These are phyloP conservation scores for Megalops atlanticus DNA, from an alignment of 2,113 vertebrate species.

Conservation along the genomic window DNA sequence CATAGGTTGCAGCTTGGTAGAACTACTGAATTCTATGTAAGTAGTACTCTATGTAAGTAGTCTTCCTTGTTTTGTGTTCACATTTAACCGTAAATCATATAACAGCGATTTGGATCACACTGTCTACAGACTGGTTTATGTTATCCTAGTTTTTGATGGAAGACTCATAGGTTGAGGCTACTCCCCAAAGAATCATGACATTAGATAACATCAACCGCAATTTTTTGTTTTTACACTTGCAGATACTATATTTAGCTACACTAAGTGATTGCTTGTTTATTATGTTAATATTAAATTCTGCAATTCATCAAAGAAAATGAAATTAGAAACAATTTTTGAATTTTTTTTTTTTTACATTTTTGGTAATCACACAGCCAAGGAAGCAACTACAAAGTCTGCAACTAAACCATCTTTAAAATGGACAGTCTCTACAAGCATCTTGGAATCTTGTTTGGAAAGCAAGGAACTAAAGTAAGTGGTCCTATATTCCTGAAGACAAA, in stretches of 20 bases:
- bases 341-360: too few relatives aligned
- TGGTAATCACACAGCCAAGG: neutral
- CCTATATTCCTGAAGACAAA: neutral
- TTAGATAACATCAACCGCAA: neutral
- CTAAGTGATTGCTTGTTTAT: too few relatives aligned
- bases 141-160: neutral
- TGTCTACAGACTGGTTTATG: too few relatives aligned
- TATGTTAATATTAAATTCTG: too few relatives aligned
- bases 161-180: neutral
- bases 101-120: too few relatives aligned
- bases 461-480: neutral
- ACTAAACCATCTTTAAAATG: neutral
- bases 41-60: too few relatives aligned
- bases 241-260: neutral
- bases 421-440: neutral
- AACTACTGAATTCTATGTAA: too few relatives aligned
- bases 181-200: neutral
- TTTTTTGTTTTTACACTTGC: neutral
- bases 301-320: too few relatives aligned
- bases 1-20: too few relatives aligned
- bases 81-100: too few relatives aligned
- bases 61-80: too few relatives aligned
- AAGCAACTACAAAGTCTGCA: neutral
- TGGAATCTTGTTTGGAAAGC: neutral
- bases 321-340: too few relatives aligned